Base-by-base conservation (phyloP, 2,888 invertebrate genomes). In the Luperina nickerlii region DNA sequence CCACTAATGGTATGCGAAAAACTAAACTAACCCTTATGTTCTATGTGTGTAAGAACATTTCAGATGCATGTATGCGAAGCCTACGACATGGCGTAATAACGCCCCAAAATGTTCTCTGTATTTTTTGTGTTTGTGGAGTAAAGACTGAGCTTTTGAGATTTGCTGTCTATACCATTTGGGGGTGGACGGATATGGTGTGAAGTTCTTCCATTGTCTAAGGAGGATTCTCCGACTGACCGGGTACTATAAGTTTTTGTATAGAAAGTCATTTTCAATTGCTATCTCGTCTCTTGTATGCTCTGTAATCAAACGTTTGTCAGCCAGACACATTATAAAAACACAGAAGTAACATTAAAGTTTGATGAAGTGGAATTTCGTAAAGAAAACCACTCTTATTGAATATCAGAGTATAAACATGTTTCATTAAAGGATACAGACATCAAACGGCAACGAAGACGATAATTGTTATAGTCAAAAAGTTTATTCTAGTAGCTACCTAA, bases 71-170 rank as follows among this genome's bases (percentile, higher is more conserved):
- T 62, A 76, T 62, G 42, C 13, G 4, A 65, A 54, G 32, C 27
- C 18, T 63, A 27, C 7, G 27, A 73, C 24, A 76, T 51, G 38
- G 42, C 20, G 7, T 48, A 72, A 76, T 62, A 72, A 72, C 1
- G 38, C 18, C 1, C 18, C 4, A 45, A 24, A 63, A 45, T 7
- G 0, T 75, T 27, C 2, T 6, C 13, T 20, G 1, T 4, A 24
- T 27, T 71, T 45, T 68, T 69, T n/a, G 6, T 42, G 20, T 11
- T 11, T 57, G 7, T 11, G 24, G 6, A 38, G 24, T n/a, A 11
- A 20, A 48, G 9, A 32, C 24, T 8, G 20, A 51, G 18, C 3
- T 38, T 70, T 70, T 24, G 6, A 24, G 24, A 9, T 8, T 51
- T 13, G 32, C 24, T 70, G 9, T 9, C 2, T 32, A 24, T 32